phyloP scores from a whole-genome alignment of 2,888 invertebrate genomes.

The Dorcus parallelipipedus region DNA sequence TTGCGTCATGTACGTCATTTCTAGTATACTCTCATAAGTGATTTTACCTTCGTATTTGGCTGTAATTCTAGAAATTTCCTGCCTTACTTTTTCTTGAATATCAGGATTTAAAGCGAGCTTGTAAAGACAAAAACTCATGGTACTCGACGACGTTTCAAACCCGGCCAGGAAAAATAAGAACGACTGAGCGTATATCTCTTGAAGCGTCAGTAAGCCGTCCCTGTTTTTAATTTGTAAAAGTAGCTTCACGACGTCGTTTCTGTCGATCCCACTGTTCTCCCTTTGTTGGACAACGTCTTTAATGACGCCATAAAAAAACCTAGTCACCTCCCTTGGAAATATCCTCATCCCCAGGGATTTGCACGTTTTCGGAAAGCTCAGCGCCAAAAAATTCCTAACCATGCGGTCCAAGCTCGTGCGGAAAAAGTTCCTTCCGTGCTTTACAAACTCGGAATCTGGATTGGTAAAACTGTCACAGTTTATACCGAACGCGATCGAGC shows the following conservation, averaged over 20 bases:
- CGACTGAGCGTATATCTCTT: conserved; percentile 37
- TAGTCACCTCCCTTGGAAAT: background rate
- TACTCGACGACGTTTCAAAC: conserved; percentile 44
- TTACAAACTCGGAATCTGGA: conserved; percentile 11
- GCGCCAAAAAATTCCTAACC: background rate
- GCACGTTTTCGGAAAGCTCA: background rate
- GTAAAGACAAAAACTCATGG: conserved; percentile 38
- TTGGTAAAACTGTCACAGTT: conserved; percentile 15
- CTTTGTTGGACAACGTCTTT: background rate
- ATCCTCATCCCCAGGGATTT: background rate
- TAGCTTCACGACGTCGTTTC: conserved; percentile 11
- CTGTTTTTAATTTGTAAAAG: conserved; percentile 4
- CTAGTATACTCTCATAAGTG: conserved; percentile 47
- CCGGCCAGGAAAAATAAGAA: conserved; percentile 39
- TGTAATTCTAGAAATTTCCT: conserved; percentile 44
- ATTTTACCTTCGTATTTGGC: conserved; percentile 40
- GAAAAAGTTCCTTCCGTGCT: background rate
- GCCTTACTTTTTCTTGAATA: conserved; percentile 43
- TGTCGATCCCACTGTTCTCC: background rate
- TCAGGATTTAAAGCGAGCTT: conserved; percentile 40
- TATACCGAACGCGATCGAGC: conserved; percentile 10
- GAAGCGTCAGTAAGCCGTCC: conserved; percentile 13
- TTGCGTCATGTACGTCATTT: conserved; percentile 32
- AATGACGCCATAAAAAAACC: background rate
- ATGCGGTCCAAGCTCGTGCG: background rate